Base-by-base conservation (phyloP, 1,140 invertebrate species). In the Lamellibrachia luymesi region DNA sequence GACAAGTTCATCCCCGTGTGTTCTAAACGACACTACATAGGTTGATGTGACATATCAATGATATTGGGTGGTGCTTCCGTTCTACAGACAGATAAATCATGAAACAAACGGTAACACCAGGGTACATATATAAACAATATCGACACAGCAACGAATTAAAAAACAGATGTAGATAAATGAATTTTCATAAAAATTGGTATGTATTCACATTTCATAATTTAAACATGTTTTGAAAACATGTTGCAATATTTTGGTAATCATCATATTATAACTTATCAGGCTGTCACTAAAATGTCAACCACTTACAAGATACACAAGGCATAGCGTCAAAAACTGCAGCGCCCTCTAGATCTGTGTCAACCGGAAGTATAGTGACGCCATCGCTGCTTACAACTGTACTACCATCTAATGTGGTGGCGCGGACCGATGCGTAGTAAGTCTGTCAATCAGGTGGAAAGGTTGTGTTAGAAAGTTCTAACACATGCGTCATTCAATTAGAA, bases 291-390 rank as follows among this genome's bases (percentile, higher is more conserved):
- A 80, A 80, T 80, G 17, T 38, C 17, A 17, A 17, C 25, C 0
- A 80, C 64, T 80, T 80, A 80, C 52, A 56, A 56, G 52, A 56
- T 13, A 1, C 0, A 80, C 64, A 80, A 4, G 64, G 64, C 64
- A 80, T 10, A 22, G 64, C 64, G 13, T 80, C 64, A 2, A 80
- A 2, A 4, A 80, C 64, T 80, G 64, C 25, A 22, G 64, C 64
- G 2, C 64, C 64, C 0, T 80, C 64, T 22, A 80, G 17, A 4
- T 0, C 64, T 17, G 64, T 80, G 17, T 80, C 1, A 80, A 80
- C 64, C 64, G 64, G 64, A 50, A 91, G 91, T 50, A 91, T n/a
- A 91, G 91, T 91, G 25, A 91, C 17, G 91, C 91, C 91, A 51
- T 91, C 91, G 51, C 91, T 91, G n/a, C 49, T 10, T 22, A 91